Base-by-base conservation (phyloP, 1,140 invertebrate genomes). In the Drosophila murphyi region DNA sequence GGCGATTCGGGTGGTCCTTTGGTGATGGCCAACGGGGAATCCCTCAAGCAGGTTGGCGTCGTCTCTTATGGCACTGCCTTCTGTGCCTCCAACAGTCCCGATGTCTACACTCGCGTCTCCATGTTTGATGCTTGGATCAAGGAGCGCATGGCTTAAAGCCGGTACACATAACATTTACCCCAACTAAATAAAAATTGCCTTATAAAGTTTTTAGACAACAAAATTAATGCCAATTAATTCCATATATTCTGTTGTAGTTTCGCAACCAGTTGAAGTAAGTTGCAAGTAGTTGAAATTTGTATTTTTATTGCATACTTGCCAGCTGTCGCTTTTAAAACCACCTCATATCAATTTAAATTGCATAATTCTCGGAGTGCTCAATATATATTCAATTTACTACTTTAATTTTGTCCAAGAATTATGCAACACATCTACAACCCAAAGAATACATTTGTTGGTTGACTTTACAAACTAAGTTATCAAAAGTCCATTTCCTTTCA, bases 1-100 rank as follows among this genome's bases (percentile, higher is more conserved):
- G 96, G 96, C 52, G 96, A 96, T 82, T 96, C 95, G 29, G 96
- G 96, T 29, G 96, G 96, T 41, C 96, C 96, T 28, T 72, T 96
- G 12, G 91, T 92, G 0, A 91, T 92, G 70, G 52, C 55, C 2
- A 87, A 73, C 35, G 88, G 80, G 2, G 80, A 83, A 2, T 61
- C 52, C 2, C 52, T 89, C 0, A 82, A 77, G 20, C 93, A 94
- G 56, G 94, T 96, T 47, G 96, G 96, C 6, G 93, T 96, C 0
- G 95, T 96, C 1, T 96, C 95, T 0, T 96, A 94, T 78, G 96
- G 96, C 0, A 94, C 94, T 29, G 92, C 93, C 43, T 96, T 96
- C 81, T 92, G 91, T 39, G 91, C 90, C 7, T 89, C 89, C 52
- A 91, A 87, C 43, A 82, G 90, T 59, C 94, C 94, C 3, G 95